Evolutionary conservation across 2,888 invertebrate genomes (phyloP).

Genomic region (Hydrotaea diabolus): DNA sequence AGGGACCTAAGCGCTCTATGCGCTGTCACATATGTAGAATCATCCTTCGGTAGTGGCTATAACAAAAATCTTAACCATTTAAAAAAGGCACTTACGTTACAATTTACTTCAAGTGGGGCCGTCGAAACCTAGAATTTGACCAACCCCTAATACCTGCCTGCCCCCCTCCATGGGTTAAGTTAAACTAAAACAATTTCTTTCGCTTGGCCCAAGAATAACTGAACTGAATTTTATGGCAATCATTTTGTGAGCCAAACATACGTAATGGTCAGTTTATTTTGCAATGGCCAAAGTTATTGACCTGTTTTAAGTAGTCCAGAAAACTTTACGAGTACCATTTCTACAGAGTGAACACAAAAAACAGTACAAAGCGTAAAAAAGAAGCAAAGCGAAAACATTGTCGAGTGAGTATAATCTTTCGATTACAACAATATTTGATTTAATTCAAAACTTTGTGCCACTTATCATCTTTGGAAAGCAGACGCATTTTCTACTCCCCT

Average conservation of each 20-base stretch:
- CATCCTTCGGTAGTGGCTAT: no score
- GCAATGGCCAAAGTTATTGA: slow-evolving; percentile 60
- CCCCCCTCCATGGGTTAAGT: no score
- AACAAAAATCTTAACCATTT: no score
- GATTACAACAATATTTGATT: neutral
- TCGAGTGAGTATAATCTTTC: neutral
- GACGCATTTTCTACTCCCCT: slow-evolving; percentile 20
- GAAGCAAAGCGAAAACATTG: neutral
- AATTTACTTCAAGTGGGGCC: no score
- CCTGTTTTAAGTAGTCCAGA: slow-evolving; percentile 47
- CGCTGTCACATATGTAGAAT: no score
- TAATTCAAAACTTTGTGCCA: slow-evolving; percentile 28
- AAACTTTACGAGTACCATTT: neutral
- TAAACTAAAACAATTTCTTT: no score
- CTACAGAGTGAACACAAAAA: neutral
- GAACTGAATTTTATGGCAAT: neutral
- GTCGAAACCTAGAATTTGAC: no score
- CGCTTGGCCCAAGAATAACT: no score
- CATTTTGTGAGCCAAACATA: neutral
- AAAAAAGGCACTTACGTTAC: no score
- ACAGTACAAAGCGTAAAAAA: neutral
- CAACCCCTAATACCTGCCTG: no score
- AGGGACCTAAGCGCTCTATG: no score
- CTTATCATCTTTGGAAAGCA: slow-evolving; percentile 21
- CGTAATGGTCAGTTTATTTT: slow-evolving; percentile 21